Evolutionary conservation across 2,113 vertebrate species (phyloP).

Genomic region (Centrocercus urophasianus): DNA sequence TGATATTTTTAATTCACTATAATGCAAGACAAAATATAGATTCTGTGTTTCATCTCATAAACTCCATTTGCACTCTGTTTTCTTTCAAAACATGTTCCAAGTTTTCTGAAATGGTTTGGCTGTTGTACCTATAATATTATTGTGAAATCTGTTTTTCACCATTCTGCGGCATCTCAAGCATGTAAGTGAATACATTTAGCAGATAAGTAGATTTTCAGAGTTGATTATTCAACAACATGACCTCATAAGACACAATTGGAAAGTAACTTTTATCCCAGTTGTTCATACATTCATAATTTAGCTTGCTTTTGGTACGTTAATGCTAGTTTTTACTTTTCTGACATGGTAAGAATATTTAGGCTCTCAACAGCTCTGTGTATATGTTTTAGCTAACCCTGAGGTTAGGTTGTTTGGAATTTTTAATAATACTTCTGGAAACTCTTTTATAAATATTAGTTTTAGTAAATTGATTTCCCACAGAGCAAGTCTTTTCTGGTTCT

Average conservation of each 20-base stretch:
- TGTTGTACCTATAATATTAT: not conserved
- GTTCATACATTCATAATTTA: conserved; percentile 22
- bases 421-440: not conserved
- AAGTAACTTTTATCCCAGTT: not conserved
- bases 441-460: not conserved
- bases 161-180: not conserved
- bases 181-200: conserved; percentile 34
- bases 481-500: not conserved
- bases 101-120: conserved; percentile 19
- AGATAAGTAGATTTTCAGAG: conserved; percentile 20
- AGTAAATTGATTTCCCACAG: not conserved
- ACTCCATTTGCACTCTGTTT: conserved; percentile 20
- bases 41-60: not conserved
- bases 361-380: not conserved
- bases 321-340: not conserved
- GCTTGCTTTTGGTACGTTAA: not conserved
- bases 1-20: not conserved
- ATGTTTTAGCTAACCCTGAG: not conserved
- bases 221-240: conserved; percentile 34
- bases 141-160: conserved; percentile 37
- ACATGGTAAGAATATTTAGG: not conserved
- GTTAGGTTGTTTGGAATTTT: not conserved
- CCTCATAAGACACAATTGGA: conserved; percentile 1
- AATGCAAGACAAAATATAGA: not conserved
- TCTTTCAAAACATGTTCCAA: conserved; percentile 37